Base-by-base conservation (phyloP, 2,113 vertebrate species). In the Protomyctophum bolini region DNA sequence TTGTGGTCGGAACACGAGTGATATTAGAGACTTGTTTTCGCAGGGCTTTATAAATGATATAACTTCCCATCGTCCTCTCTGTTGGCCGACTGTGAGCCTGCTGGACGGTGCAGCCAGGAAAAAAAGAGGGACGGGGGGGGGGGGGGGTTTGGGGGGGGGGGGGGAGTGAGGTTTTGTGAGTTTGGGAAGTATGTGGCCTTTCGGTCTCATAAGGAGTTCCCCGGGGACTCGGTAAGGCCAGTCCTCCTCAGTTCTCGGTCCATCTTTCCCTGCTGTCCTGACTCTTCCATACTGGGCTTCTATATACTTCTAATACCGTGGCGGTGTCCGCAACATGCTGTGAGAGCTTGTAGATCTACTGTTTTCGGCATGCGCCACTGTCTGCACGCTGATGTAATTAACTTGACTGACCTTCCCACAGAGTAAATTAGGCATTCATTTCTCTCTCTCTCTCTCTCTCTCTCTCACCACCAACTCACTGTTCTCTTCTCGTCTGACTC, bases 141-240 rank as follows among this genome's bases (percentile, higher is more conserved):
- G 1, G 21, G 59, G 70, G 54, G 60, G 68, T 61, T 73, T 51
- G 21, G 21, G 21, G 21, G 21, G 21, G 21, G 21, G 21, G 21
- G 21, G 21, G 2, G 21, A 1, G 21, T 62, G 70, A 56, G 60
- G 68, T 61, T 73, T 51, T 58, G 54, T 70, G 67, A 59, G 63
- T 86, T 82, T 87, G 88, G 87, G 87, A 91, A 91, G 47, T 55
- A 41, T 83, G 71, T 82, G 76, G 81, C 87, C 83, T 88, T 91
- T 88, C 71, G 64, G 21, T 41, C 72, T 68, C 82, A 66, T 77
- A 69, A 77, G 67, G 72, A 75, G 72, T 70, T 86, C 87, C 79
- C 77, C 59, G 45, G 75, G 70, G 78, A 73, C 55, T 52, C 46
- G 21, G 64, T 15, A 71, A 73, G 69, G 83, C 71, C 57, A 72